Percentiles rank a stretch among this genome's conserved stretches.
phyloP scores from a whole-genome alignment of 2,888 invertebrate species.

The Eulithis testata region DNA sequence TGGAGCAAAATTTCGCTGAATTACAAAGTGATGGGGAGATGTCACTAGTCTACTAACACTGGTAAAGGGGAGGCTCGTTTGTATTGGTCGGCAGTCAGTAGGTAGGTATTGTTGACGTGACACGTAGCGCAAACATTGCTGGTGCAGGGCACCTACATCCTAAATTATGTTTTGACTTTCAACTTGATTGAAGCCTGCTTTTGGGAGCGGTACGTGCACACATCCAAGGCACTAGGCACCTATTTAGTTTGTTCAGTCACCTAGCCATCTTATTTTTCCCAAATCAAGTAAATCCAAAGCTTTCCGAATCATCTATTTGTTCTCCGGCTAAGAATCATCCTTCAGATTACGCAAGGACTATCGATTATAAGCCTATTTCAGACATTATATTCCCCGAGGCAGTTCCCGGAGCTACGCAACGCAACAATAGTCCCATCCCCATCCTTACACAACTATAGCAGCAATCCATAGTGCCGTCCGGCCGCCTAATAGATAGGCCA shows the following conservation, averaged over 20 bases:
- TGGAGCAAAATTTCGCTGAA: slow-evolving; percentile 33
- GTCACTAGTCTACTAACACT: slow-evolving; percentile 36
- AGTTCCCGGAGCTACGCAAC: slow-evolving; percentile 1
- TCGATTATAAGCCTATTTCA: slow-evolving; percentile 10
- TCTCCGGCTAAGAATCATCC: neutral
- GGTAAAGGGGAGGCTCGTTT: slow-evolving; percentile 37
- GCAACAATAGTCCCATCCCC: neutral
- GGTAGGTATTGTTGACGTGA: slow-evolving; percentile 27
- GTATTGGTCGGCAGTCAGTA: slow-evolving; percentile 35
- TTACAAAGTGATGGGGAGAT: slow-evolving; percentile 42
- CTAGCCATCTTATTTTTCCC: no score
- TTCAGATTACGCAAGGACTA: neutral
- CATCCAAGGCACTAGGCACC: no score
- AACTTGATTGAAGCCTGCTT: neutral
- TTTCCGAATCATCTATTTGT: neutral
- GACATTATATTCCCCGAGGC: slow-evolving; percentile 10
- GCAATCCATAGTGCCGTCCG: no score
- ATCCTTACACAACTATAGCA: no score
- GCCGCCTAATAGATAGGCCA: no score
- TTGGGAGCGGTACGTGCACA: no score
- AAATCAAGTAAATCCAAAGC: no score
- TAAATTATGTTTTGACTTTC: slow-evolving; percentile 5
- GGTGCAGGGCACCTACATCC: neutral
- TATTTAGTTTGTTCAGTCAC: no score
- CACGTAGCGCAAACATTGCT: slow-evolving; percentile 22